Conservation (phyloP, 2,888 invertebrate species). For the Troides oblongomaculatus region DNA sequence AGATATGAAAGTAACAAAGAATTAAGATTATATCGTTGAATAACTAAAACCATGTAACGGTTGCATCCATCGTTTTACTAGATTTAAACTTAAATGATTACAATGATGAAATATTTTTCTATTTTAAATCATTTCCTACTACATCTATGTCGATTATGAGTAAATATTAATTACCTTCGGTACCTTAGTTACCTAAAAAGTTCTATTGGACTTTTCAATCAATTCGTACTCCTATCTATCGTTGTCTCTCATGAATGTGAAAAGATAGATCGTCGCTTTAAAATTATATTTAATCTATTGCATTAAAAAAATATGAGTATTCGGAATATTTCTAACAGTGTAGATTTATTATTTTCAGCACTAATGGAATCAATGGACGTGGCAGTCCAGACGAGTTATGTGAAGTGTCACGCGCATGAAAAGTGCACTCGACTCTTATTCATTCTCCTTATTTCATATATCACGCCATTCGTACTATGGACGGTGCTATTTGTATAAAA, state of each 20-base stretch:
- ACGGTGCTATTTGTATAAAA: background rate
- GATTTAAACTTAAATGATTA: too few species aligned
- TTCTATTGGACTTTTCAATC: background rate
- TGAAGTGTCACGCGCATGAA: conserved; percentile 13
- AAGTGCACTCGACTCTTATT: conserved; percentile 20
- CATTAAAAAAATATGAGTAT: background rate
- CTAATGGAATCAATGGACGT: conserved; percentile 7
- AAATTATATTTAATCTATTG: background rate
- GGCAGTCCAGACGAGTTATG: conserved; percentile 15
- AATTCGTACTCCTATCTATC: background rate
- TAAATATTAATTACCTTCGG: too few species aligned
- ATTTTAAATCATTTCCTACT: too few species aligned
- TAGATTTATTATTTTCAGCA: conserved; percentile 1
- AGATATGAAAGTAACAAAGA: background rate
- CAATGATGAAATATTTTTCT: too few species aligned
- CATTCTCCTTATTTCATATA: conserved; percentile 3
- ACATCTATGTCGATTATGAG: too few species aligned
- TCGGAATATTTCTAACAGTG: background rate
- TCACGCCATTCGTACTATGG: background rate
- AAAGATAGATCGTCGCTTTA: background rate
- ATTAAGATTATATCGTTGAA: background rate
- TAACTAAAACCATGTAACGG: too few species aligned
- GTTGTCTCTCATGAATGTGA: background rate
- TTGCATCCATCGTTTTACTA: too few species aligned
- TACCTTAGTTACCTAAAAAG: background rate